Evolutionary conservation across 2,888 invertebrate genomes (phyloP), one percentile per base, ranked within the genome.

Genomic region (Biston stratarius): DNA sequence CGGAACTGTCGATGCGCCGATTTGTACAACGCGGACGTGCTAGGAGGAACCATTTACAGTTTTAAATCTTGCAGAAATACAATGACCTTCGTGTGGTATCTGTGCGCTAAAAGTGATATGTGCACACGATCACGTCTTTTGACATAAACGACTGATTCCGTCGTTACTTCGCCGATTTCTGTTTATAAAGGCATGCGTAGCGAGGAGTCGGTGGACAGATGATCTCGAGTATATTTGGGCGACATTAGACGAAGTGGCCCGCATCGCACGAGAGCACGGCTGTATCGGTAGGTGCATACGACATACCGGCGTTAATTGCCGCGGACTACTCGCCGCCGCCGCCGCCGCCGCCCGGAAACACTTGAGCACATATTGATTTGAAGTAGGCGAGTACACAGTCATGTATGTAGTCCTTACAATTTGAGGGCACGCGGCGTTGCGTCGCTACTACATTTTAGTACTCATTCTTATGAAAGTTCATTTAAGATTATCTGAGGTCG

Each of bases 361-460:
- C 55, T 67, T 63, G 67, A 59, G 59, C 59, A 63, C 58, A 67
- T 59, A 63, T 67, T 67, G 59, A 59, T 63, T 49, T 59, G 51
- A 56, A 65, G 15, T 44, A 44, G 24, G 10, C 15, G 8, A 12
- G 34, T 34, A 33, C 33, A 49, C 15, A 15, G 9, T 47, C 24
- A 24, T 3, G 24, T 24, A 24, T 24, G 24, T 24, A 24, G 24
- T 24, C 1, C 24, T 24, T 24, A 24, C 24, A 24, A 24, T 24
- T 24, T 2, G 24, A 1, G 24, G 1, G 24, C 1, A 24, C 24
- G 1, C 24, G 24, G 24, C 24, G 24, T 24, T 3, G 24, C 24
- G 24, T 24, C 24, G 24, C 24, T 24, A 24, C 24, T 1, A 24
- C 3, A 24, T 24, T 24, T 24, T 24, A 24, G 24, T 24, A 3